A percentile compares a stretch with the other conserved stretches of the same genome.
phyloP scores from a whole-genome alignment of 2,888 invertebrate genomes.

The Campopleginae sp. region DNA sequence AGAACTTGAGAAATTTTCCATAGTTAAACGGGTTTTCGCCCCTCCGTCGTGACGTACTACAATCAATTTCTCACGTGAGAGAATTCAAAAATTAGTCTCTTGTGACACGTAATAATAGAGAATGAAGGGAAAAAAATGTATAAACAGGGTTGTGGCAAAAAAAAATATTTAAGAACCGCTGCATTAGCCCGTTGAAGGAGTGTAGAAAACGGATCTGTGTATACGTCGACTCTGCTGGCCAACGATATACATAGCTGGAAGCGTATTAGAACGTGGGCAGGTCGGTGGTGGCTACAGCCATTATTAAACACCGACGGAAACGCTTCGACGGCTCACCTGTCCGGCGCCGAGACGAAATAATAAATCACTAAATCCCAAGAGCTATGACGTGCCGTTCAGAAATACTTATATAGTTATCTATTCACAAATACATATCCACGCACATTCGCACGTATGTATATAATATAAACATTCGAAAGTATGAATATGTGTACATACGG shows the following conservation, averaged over 20 bases:
- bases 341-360: constrained; percentile 73
- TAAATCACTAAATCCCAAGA: constrained; percentile 73
- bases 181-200: neutral
- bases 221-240: constrained; percentile 29
- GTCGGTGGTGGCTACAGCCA: constrained; percentile 31
- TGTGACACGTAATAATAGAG: neutral
- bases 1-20: too few relatives aligned
- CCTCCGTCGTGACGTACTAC: neutral
- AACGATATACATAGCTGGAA: constrained; percentile 52
- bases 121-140: neutral
- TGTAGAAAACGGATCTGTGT: constrained; percentile 5
- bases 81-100: neutral
- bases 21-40: neutral
- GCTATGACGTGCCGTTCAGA: constrained; percentile 44
- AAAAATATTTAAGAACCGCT: constrained; percentile 14
- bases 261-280: constrained; percentile 59
- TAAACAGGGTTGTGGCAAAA: neutral
- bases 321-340: constrained; percentile 74
- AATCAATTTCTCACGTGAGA: neutral
- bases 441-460: neutral
- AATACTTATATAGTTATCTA: constrained; percentile 28
- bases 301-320: constrained; percentile 59
- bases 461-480: neutral
- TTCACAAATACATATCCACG: neutral
- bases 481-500: neutral